A percentile compares a stretch with the other conserved stretches of the same genome.
Conservation (phyloP, 2,113 vertebrate genomes). For the Hippocampus zosterae region DNA sequence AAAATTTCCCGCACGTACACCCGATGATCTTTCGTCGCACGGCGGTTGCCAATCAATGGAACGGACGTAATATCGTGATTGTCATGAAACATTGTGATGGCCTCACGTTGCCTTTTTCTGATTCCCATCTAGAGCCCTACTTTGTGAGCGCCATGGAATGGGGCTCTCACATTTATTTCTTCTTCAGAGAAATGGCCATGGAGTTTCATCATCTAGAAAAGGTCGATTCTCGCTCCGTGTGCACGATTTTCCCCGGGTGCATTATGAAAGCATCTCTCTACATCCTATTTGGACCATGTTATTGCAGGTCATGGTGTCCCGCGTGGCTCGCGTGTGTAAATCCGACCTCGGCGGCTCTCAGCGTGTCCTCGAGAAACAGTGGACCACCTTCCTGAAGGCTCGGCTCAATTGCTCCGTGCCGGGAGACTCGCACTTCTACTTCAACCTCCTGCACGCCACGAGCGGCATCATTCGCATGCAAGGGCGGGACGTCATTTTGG, state of each 20-base stretch:
- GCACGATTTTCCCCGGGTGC: neutral
- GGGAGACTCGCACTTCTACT: conserved; percentile 95
- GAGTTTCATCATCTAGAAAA: conserved; percentile 97
- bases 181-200: conserved; percentile 97
- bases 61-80: too few species aligned
- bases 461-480: conserved; percentile 85
- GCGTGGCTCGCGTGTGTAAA: conserved; percentile 93
- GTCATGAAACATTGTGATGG: too few species aligned
- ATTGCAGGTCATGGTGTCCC: conserved; percentile 86
- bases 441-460: conserved; percentile 91
- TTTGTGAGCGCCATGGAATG: conserved; percentile 93
- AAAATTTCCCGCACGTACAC: too few species aligned
- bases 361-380: conserved; percentile 93
- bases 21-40: too few species aligned
- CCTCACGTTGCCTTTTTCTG: conserved; percentile 23
- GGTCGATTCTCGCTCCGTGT: conserved; percentile 60
- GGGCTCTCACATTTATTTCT: conserved; percentile 93
- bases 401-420: conserved; percentile 96
- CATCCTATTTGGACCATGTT: neutral
- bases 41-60: too few species aligned
- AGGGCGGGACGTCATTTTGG: conserved; percentile 85
- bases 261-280: neutral
- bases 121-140: conserved; percentile 80
- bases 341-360: conserved; percentile 92
- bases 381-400: conserved; percentile 96